phyloP scores from a whole-genome alignment of 2,888 invertebrate species.

The Chironomus tentans region DNA sequence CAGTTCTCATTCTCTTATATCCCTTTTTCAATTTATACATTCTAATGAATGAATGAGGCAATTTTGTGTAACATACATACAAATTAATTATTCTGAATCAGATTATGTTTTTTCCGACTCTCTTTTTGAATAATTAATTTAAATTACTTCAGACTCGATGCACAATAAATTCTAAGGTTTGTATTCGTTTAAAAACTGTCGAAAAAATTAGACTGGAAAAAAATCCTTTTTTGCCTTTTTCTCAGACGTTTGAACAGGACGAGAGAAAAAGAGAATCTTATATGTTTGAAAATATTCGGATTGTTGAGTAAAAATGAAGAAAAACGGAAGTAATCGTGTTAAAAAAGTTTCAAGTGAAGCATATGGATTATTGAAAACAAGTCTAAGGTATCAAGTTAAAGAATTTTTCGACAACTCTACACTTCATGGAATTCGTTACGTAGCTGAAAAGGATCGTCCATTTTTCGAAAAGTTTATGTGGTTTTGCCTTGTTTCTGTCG shows the following conservation, averaged over 20 bases:
- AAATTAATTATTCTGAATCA: slow-evolving; percentile 13
- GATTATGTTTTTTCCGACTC: not conserved
- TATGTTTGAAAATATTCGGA: not conserved
- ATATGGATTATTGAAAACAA: slow-evolving; percentile 45
- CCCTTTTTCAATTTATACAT: no score
- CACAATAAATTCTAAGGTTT: not conserved
- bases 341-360: slow-evolving; percentile 20
- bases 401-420: slow-evolving; percentile 70
- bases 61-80: not conserved
- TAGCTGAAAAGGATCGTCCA: slow-evolving; percentile 63
- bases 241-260: not conserved
- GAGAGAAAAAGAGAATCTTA: not conserved
- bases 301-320: slow-evolving; percentile 17
- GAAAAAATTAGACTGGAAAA: not conserved
- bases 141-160: not conserved
- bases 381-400: slow-evolving; percentile 59
- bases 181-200: not conserved
- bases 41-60: no score
- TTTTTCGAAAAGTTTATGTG: slow-evolving; percentile 76
- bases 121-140: not conserved
- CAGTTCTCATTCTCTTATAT: not conserved
- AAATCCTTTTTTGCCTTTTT: not conserved
- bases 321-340: not conserved
- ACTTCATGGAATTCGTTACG: slow-evolving; percentile 69
- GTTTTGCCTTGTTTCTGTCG: slow-evolving; percentile 63